Conservation (phyloP, 2,888 invertebrate species). For the Drosophila flavopinicola region DNA sequence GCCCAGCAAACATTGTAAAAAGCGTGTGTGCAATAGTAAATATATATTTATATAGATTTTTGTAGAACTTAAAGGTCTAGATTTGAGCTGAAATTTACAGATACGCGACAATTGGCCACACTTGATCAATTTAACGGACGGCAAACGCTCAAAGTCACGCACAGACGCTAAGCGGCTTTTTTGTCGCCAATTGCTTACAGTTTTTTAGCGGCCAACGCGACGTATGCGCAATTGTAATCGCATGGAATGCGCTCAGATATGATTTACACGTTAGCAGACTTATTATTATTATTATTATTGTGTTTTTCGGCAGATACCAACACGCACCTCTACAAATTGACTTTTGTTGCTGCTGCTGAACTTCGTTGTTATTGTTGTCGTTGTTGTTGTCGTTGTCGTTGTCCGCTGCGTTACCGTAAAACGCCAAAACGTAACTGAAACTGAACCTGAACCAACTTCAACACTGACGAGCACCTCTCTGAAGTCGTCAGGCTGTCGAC, state of each 20-base stretch:
- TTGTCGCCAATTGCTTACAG: not conserved
- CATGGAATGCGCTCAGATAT: slow-evolving; percentile 44
- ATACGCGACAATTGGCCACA: slow-evolving; percentile 56
- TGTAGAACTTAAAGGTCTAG: slow-evolving; percentile 43
- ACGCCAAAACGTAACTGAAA: slow-evolving; percentile 79
- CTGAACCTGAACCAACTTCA: slow-evolving; percentile 74
- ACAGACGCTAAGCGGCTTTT: slow-evolving; percentile 60
- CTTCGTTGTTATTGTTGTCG: slow-evolving; percentile 1
- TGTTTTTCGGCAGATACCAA: slow-evolving; percentile 29
- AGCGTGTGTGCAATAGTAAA: slow-evolving; percentile 1
- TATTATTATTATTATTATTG: slow-evolving; percentile 13
- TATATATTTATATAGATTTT: not conserved
- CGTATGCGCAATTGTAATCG: slow-evolving; percentile 69
- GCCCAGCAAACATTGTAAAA: slow-evolving; percentile 23
- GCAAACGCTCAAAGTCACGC: slow-evolving; percentile 59
- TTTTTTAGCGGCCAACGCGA: slow-evolving; percentile 43
- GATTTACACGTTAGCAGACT: slow-evolving; percentile 69
- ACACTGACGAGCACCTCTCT: slow-evolving; percentile 57
- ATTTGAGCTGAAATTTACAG: slow-evolving; percentile 31
- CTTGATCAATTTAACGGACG: slow-evolving; percentile 64
- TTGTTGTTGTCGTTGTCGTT: slow-evolving; percentile 25
- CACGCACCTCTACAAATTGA: slow-evolving; percentile 50
- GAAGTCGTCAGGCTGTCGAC: slow-evolving; percentile 47
- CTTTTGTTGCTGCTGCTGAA: slow-evolving; percentile 18
- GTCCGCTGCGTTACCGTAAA: slow-evolving; percentile 78